Conservation (phyloP, 2,888 invertebrate species). For the Drosophila borealis region DNA sequence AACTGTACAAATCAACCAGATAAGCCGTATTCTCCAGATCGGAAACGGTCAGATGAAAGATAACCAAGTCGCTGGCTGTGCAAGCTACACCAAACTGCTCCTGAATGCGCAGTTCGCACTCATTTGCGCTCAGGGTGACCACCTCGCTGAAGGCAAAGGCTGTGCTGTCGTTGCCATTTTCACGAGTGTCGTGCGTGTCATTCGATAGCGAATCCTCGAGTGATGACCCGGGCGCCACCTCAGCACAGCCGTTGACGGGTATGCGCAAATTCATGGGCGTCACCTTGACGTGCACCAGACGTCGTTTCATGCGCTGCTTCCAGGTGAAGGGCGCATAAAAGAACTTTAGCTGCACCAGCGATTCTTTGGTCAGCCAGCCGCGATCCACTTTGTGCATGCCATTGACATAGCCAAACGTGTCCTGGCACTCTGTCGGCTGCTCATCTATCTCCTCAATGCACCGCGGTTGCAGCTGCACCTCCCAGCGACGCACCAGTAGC, state of each 20-base stretch:
- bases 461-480: slow-evolving; percentile 90
- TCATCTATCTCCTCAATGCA: slow-evolving; percentile 86
- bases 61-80: slow-evolving; percentile 89
- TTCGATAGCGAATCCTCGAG: slow-evolving; percentile 88
- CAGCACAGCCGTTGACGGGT: slow-evolving; percentile 79
- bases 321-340: slow-evolving; percentile 92
- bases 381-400: slow-evolving; percentile 88
- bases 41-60: slow-evolving; percentile 91
- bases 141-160: slow-evolving; percentile 87
- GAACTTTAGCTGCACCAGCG: slow-evolving; percentile 93
- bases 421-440: slow-evolving; percentile 77
- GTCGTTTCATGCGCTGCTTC: slow-evolving; percentile 89
- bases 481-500: slow-evolving; percentile 91
- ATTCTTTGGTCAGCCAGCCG: slow-evolving; percentile 94
- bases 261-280: slow-evolving; percentile 90
- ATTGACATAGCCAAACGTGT: slow-evolving; percentile 88
- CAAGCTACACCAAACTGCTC: slow-evolving; percentile 93
- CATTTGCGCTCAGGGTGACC: slow-evolving; percentile 89
- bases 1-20: slow-evolving; percentile 93
- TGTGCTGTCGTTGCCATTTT: slow-evolving; percentile 85
- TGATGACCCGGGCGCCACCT: slow-evolving; percentile 58
- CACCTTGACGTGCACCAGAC: slow-evolving; percentile 90
- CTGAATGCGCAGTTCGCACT: slow-evolving; percentile 89
- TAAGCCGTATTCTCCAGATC: slow-evolving; percentile 92
- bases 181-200: slow-evolving; percentile 86